Percentiles rank a stretch among this genome's conserved stretches.
phyloP scores from a whole-genome alignment of 2,888 invertebrate genomes.

The Oxystoma pomonae region DNA sequence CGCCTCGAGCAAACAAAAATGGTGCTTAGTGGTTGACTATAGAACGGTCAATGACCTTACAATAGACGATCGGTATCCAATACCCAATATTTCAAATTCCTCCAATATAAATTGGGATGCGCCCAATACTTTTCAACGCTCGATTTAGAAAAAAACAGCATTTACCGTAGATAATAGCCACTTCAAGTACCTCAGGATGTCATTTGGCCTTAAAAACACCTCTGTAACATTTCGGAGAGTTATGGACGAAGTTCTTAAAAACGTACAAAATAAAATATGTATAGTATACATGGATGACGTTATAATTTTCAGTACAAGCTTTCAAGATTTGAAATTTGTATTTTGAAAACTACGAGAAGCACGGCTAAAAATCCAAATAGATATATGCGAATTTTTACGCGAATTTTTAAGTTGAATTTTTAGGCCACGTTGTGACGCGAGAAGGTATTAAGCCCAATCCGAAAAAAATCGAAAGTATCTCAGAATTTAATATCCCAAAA shows the following conservation, averaged over 20 bases:
- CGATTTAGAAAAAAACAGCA: conserved; percentile 22
- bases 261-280: conserved; percentile 18
- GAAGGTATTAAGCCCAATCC: neutral
- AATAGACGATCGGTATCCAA: conserved; percentile 21
- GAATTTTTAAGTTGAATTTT: neutral
- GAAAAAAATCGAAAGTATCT: neutral
- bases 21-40: conserved; percentile 25
- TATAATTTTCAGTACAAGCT: conserved; percentile 1
- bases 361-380: too few species aligned
- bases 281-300: conserved; percentile 20
- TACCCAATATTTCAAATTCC: conserved; percentile 21
- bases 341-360: conserved; percentile 3
- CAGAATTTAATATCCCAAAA: conserved; percentile 5
- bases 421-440: neutral
- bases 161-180: conserved; percentile 17
- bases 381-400: too few species aligned
- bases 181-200: neutral
- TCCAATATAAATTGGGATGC: neutral
- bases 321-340: neutral
- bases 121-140: neutral
- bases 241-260: conserved; percentile 22
- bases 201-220: neutral
- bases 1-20: conserved; percentile 25
- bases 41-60: conserved; percentile 13
- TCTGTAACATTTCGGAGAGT: conserved; percentile 28